Evolutionary conservation across 1,140 invertebrate genomes (phyloP).

Genomic region (Pseudomyrmex sp.): DNA sequence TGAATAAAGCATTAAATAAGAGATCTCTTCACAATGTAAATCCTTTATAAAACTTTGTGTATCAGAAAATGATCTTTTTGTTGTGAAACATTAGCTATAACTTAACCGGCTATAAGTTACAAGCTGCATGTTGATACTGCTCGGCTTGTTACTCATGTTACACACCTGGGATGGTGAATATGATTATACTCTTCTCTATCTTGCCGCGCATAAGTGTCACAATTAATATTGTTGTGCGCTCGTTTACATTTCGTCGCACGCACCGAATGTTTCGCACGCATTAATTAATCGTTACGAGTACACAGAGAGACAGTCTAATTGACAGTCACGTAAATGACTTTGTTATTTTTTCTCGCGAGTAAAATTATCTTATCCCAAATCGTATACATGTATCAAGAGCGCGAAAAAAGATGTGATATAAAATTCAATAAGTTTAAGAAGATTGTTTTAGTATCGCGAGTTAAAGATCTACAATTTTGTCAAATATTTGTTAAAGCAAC

Average conservation of each 20-base stretch:
- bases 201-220: no score
- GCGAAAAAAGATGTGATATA: not conserved
- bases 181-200: not conserved
- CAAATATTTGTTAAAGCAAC: not conserved
- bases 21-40: not conserved
- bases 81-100: no score
- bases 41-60: not conserved
- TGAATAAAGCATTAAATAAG: conserved; percentile 21
- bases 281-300: conserved; percentile 16
- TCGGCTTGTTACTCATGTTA: conserved; percentile 64
- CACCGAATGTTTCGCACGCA: conserved; percentile 9
- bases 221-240: no score
- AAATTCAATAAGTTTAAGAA: not conserved
- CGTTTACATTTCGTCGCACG: not conserved
- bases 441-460: not conserved
- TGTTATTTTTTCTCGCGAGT: not conserved
- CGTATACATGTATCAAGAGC: no score
- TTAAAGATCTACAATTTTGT: not conserved
- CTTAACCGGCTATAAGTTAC: conserved; percentile 42
- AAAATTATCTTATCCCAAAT: not conserved
- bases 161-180: conserved; percentile 49
- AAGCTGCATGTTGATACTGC: conserved; percentile 64
- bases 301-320: not conserved
- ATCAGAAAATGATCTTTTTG: not conserved
- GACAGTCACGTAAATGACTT: not conserved